phyloP scores from a whole-genome alignment of 2,113 vertebrate genomes.

The Saccopteryx bilineata region DNA sequence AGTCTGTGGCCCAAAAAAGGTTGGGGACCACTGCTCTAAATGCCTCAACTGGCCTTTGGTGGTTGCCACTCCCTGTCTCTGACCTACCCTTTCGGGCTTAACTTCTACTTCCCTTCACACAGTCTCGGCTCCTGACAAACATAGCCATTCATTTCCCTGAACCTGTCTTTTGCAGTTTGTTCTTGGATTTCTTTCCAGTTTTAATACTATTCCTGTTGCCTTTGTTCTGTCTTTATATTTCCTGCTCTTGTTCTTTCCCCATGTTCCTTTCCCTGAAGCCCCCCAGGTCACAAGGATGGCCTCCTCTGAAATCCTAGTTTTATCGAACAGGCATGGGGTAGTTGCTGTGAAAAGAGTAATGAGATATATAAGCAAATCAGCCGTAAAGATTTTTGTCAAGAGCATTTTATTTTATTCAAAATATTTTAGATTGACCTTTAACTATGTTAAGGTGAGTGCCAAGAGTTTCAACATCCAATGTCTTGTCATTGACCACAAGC shows the following conservation, averaged over 20 bases:
- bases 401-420: conserved; percentile 52
- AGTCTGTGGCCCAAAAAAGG: too few species aligned
- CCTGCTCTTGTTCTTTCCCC: background rate
- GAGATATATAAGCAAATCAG: conserved; percentile 6
- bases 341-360: background rate
- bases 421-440: conserved; percentile 54
- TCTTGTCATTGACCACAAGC: conserved; percentile 13
- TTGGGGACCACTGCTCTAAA: too few species aligned
- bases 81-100: background rate
- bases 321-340: background rate
- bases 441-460: conserved; percentile 12
- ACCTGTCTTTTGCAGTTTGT: background rate
- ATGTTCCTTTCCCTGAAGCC: conserved; percentile 11
- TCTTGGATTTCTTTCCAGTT: conserved; percentile 42
- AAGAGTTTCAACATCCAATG: conserved; percentile 16
- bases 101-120: background rate
- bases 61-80: background rate
- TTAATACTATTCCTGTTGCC: background rate
- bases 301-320: background rate
- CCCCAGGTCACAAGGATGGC: background rate
- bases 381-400: conserved; percentile 35
- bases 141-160: background rate
- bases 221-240: conserved; percentile 7
- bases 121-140: background rate
- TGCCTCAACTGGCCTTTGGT: background rate